phyloP scores from a whole-genome alignment of 2,888 invertebrate species.

The Dorcus hopei region DNA sequence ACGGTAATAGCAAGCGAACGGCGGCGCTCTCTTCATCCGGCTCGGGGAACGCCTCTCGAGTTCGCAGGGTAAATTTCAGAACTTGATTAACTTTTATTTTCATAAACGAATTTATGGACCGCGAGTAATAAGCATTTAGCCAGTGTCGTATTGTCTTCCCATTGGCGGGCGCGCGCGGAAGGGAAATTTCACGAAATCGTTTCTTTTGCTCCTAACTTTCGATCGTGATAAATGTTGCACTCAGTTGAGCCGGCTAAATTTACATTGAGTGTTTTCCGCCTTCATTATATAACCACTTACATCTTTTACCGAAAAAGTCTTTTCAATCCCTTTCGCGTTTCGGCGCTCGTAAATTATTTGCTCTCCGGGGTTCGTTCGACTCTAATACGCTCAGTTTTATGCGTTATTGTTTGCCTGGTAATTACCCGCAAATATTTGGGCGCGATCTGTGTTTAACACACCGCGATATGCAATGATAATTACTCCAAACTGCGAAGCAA shows the following conservation, averaged over 20 bases:
- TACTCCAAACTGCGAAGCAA: constrained; percentile 22
- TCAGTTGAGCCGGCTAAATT: no score
- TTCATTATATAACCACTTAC: no score
- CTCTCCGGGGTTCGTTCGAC: no score
- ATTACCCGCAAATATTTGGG: no score
- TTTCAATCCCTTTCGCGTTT: no score
- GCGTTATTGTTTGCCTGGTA: no score
- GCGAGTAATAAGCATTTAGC: constrained; percentile 22
- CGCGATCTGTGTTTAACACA: background rate
- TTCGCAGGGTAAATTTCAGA: constrained; percentile 18
- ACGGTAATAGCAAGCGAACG: background rate
- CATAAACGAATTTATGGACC: constrained; percentile 28
- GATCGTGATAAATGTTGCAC: background rate
- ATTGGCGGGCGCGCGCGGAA: constrained; percentile 1
- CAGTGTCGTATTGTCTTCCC: constrained; percentile 4
- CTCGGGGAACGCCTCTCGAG: constrained; percentile 10
- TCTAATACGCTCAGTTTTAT: no score
- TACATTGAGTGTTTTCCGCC: no score
- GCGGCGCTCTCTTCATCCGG: constrained; percentile 1
- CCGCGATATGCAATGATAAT: constrained; percentile 23
- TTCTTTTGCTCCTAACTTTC: background rate
- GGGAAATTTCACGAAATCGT: background rate
- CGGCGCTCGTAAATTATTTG: no score
- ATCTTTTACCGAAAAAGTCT: no score
- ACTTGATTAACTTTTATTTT: constrained; percentile 31